These are phyloP conservation scores for Trididemnum clinides DNA, from an alignment of 23 tunicate genomes.

Conservation along the genomic window DNA sequence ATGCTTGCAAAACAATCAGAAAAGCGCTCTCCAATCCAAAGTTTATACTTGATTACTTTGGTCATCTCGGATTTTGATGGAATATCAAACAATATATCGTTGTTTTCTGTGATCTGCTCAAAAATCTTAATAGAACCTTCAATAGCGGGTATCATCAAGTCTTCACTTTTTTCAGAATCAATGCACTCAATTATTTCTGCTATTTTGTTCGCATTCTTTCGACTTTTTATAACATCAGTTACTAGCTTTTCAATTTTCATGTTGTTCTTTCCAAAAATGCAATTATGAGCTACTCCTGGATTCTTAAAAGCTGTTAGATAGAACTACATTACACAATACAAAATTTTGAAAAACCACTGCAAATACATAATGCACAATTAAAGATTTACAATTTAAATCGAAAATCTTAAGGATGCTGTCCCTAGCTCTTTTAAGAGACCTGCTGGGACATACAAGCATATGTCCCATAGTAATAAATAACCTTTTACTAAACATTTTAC, in stretches of 20 bases:
- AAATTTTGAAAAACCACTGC: no score
- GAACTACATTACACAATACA: no score
- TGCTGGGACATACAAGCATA: no score
- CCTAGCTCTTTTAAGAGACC: no score
- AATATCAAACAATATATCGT: background rate
- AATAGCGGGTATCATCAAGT: background rate
- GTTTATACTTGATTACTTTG: background rate
- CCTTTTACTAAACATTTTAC: no score
- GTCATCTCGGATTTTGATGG: background rate
- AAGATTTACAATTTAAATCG: no score
- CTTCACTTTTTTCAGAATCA: background rate
- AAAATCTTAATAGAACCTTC: constrained; percentile 23
- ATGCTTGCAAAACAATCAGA: background rate
- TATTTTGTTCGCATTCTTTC: constrained; percentile 49
- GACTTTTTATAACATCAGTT: constrained; percentile 1
- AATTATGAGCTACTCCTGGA: no score
- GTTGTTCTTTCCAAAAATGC: no score
- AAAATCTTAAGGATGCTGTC: no score
- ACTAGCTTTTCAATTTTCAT: constrained; percentile 17
- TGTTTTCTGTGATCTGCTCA: background rate
- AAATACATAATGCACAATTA: no score
- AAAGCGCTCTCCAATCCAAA: constrained; percentile 45
- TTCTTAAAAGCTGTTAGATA: no score
- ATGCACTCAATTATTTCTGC: constrained; percentile 24
- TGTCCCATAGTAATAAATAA: no score